Conservation (phyloP, 53 echinoderm and acorn worm species). For the Antedon mediterranea region DNA sequence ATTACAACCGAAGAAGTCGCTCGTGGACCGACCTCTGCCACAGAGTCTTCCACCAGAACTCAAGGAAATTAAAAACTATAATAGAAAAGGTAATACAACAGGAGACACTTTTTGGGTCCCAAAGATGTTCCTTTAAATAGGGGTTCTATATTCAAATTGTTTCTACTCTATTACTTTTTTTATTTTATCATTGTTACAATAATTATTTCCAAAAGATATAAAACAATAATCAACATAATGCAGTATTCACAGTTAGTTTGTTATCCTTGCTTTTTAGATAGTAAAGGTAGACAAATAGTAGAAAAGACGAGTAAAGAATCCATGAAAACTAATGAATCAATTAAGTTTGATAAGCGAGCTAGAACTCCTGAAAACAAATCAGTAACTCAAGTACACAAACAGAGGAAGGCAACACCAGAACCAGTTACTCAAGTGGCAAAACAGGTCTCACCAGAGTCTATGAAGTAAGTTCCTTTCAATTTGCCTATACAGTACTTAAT, state of each 20-base stretch:
- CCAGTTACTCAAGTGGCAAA: background rate
- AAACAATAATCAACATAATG: no score
- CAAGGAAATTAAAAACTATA: constrained; percentile 60
- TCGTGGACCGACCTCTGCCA: constrained; percentile 72
- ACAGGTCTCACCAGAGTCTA: constrained; percentile 15
- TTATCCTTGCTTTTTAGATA: background rate
- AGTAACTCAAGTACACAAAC: background rate
- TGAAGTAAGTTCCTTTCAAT: constrained; percentile 28
- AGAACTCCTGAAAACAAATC: background rate
- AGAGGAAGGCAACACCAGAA: background rate
- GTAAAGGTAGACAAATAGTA: constrained; percentile 3
- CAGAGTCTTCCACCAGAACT: constrained; percentile 72
- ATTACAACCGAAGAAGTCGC: constrained; percentile 84
- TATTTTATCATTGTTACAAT: no score
- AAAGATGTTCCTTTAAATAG: background rate
- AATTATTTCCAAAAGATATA: no score
- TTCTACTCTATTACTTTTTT: no score
- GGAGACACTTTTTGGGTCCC: background rate
- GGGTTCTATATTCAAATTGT: background rate
- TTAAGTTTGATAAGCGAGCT: background rate
- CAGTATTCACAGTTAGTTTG: background rate
- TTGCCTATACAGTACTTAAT: no score
- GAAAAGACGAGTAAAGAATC: constrained; percentile 1
- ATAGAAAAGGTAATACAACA: constrained; percentile 73
- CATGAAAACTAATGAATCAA: background rate